phyloP scores from a whole-genome alignment of 1,140 invertebrate genomes.

The Drosophila gunungcola region DNA sequence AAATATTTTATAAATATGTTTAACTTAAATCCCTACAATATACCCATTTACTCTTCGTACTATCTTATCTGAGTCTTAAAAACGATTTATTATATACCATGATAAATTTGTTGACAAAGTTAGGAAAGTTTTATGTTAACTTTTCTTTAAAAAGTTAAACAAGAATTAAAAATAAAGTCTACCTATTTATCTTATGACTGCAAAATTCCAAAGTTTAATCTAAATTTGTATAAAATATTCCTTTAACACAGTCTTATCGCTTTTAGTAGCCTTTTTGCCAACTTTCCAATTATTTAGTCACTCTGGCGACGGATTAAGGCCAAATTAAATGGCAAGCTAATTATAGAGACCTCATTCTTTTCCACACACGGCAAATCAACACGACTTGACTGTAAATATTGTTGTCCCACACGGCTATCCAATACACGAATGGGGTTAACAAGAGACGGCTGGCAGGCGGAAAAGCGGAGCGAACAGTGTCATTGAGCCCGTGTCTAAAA shows the following conservation, averaged over 20 bases:
- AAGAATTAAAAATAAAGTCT: too few relatives aligned
- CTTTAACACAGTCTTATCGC: too few relatives aligned
- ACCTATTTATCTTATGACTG: too few relatives aligned
- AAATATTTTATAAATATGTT: too few relatives aligned
- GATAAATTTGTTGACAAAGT: background rate
- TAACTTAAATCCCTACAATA: too few relatives aligned
- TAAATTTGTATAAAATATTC: background rate
- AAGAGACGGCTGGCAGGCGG: background rate
- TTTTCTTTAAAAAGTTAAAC: background rate
- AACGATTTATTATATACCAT: too few relatives aligned
- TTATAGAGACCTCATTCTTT: conserved; percentile 27
- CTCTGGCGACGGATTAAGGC: conserved; percentile 20
- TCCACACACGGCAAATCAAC: conserved; percentile 24
- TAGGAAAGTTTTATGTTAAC: too few relatives aligned
- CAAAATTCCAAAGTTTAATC: too few relatives aligned
- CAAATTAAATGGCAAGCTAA: conserved; percentile 36
- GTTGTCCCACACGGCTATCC: background rate
- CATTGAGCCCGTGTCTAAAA: conserved; percentile 18
- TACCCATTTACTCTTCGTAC: too few relatives aligned
- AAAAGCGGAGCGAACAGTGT: conserved; percentile 6
- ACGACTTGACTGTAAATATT: conserved; percentile 12
- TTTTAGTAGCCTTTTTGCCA: background rate
- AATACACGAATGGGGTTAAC: background rate
- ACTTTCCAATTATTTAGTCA: conserved; percentile 1
- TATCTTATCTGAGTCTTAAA: too few relatives aligned